Base-by-base conservation (phyloP, 2,888 invertebrate species). In the Ryuthela nishihirai region DNA sequence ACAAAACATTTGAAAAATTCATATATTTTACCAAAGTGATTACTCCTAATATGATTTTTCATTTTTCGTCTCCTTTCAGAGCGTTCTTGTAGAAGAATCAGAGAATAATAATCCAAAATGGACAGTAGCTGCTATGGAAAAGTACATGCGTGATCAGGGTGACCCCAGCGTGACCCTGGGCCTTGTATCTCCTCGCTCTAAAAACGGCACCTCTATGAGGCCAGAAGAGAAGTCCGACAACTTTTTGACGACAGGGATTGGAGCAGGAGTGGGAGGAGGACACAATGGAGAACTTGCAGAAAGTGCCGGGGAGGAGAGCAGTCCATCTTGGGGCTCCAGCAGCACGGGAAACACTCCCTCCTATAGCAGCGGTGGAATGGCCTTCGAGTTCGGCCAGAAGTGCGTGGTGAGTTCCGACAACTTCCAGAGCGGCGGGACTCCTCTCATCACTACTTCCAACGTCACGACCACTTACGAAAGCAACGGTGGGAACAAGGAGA, bases 311-410 rank as follows among this genome's bases (percentile, higher is more conserved):
- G 52, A 48, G 4, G 67, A 66, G 26, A 65, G 62, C 25, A 67
- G 67, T 44, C 67, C 67, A 3, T 65, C 64, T 7, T 67, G 67
- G 67, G 64, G 64, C 1, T 67, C 67, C 17, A 59, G 53, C 35
- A 65, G 64, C 34, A 55, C 64, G n/a, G 65, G 63, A n/a, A 64
- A 65, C 46, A 67, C 67, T 7, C 67, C 67, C 9, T 66, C 65
- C 26, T 67, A 54, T 38, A 55, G 56, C 1, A 56, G 55, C 26
- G 39, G 44, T 24, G 67, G 64, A n/a, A 23, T 66, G 18, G 50
- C 60, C 12, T 62, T 65, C 24, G 66, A 66, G 20, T 65, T 66
- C 40, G 54, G 43, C 26, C 54, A 47, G 7, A 65, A 64, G 18
- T 50, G 55, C 26, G 56, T 55, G 7, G 42, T 65, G 12, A 47